A percentile compares a stretch with the other conserved stretches of the same genome.
Evolutionary conservation across 1,140 invertebrate genomes (phyloP).

Genomic region (Bombus polaris): DNA sequence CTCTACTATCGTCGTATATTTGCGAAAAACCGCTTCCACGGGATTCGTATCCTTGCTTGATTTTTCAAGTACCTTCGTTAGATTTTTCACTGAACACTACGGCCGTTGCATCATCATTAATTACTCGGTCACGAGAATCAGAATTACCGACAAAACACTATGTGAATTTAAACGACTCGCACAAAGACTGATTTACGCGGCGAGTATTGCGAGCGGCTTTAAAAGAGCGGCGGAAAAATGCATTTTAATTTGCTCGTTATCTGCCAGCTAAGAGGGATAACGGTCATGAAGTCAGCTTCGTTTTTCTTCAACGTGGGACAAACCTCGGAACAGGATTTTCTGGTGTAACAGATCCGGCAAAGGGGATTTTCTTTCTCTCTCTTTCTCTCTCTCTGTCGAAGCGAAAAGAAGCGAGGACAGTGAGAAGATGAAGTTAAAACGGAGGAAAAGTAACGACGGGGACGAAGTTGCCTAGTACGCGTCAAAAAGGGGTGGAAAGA

Average conservation of each 20-base stretch:
- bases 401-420: slow-evolving; percentile 10
- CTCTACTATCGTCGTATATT: background rate
- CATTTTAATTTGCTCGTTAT: slow-evolving; percentile 52
- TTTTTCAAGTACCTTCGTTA: background rate
- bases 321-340: slow-evolving; percentile 39
- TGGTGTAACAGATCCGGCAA: background rate
- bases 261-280: background rate
- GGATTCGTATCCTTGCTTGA: background rate
- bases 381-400: background rate
- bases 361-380: slow-evolving; percentile 4
- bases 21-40: background rate
- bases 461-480: background rate
- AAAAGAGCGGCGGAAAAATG: background rate
- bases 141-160: background rate
- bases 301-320: slow-evolving; percentile 11
- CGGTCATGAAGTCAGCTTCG: slow-evolving; percentile 22
- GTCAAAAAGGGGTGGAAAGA: background rate
- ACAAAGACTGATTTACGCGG: background rate
- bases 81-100: background rate
- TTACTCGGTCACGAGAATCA: background rate
- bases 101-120: background rate
- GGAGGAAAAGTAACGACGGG: slow-evolving; percentile 19
- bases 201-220: background rate
- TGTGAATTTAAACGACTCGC: background rate
- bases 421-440: slow-evolving; percentile 49